These are phyloP conservation scores for Myodes glareolus DNA, from an alignment of 2,113 vertebrate species.

Conservation along the genomic window DNA sequence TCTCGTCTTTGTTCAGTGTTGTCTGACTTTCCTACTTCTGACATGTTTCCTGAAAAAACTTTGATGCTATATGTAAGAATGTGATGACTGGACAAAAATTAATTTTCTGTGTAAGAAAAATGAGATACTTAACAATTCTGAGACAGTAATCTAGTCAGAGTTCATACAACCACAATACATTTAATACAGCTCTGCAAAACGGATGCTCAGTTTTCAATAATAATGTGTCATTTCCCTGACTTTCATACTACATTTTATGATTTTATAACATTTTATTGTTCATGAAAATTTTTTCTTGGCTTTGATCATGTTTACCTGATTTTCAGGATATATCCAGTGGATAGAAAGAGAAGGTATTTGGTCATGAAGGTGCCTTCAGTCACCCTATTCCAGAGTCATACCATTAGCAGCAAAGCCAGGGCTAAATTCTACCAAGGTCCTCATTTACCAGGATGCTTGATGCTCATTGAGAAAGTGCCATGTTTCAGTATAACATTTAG, in stretches of 20 bases:
- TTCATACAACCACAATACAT: not conserved
- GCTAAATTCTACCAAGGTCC: not conserved
- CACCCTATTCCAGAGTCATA: not conserved
- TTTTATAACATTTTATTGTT: not conserved
- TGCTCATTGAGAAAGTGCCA: not conserved
- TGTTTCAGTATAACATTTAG: not conserved
- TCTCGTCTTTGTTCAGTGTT: not conserved
- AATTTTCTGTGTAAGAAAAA: slow-evolving; percentile 7
- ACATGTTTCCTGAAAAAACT: not conserved
- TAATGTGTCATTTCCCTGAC: not conserved
- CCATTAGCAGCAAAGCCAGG: not conserved
- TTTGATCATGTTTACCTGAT: not conserved
- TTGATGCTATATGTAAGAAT: not conserved
- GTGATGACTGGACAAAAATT: not conserved
- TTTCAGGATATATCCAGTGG: not conserved
- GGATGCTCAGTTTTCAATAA: not conserved
- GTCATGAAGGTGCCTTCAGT: not conserved
- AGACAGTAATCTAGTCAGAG: not conserved
- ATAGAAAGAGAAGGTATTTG: not conserved
- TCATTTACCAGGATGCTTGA: not conserved
- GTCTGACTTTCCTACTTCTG: slow-evolving; percentile 5
- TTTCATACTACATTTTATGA: not conserved
- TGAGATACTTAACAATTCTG: not conserved
- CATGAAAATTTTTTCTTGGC: not conserved
- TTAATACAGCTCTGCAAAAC: not conserved